Conservation (phyloP, 2,113 vertebrate genomes). For the Labeo rohita region DNA sequence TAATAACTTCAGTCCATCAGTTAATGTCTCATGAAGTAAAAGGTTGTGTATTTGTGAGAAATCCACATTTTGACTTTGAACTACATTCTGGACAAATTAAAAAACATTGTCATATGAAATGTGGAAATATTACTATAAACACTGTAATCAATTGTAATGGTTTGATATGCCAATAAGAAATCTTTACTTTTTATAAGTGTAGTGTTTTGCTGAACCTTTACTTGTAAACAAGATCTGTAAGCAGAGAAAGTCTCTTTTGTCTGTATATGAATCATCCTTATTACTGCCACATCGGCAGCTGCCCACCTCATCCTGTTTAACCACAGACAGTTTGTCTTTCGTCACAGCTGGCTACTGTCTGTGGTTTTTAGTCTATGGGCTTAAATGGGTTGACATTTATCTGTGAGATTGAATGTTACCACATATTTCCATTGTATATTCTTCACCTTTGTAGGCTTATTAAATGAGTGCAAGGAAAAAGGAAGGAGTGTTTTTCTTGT, state of each 20-base stretch:
- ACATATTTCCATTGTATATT: neutral
- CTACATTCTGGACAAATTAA: too few relatives aligned
- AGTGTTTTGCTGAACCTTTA: neutral
- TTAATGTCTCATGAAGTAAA: too few relatives aligned
- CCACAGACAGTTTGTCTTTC: neutral
- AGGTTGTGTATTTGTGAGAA: too few relatives aligned
- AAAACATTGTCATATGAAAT: too few relatives aligned
- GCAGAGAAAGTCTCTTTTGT: neutral
- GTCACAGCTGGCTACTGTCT: neutral
- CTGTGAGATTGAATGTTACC: neutral
- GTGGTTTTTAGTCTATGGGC: neutral
- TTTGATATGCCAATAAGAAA: neutral
- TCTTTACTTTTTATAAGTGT: neutral
- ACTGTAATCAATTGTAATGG: neutral
- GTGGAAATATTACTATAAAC: too few relatives aligned
- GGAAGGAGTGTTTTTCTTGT: neutral
- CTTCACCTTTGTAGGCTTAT: neutral
- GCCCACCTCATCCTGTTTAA: neutral
- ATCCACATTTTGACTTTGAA: too few relatives aligned
- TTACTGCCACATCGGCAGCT: neutral
- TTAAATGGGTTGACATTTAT: neutral
- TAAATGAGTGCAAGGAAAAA: neutral
- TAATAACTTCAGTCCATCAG: too few relatives aligned
- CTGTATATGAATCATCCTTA: neutral
- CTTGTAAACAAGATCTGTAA: neutral